Evolutionary conservation across 2,113 vertebrate genomes (phyloP).

Genomic region (Nannospalax galili): DNA sequence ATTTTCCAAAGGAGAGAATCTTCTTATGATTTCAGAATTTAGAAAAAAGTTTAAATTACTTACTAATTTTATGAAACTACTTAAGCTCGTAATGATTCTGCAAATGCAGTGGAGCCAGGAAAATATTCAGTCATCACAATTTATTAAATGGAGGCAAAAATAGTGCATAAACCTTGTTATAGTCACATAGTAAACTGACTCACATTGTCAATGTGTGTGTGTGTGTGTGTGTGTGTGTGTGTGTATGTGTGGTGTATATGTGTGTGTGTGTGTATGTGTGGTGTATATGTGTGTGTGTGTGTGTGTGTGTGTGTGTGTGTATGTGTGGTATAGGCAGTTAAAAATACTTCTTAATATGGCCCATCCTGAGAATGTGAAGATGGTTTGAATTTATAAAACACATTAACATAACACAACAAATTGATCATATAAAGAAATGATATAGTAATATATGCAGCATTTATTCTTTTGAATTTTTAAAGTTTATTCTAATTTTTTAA

Average conservation of each 20-base stretch:
- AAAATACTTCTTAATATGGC: neutral
- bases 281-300: no score
- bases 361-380: neutral
- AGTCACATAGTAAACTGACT: neutral
- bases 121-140: neutral
- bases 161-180: no score
- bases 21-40: neutral
- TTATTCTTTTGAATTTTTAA: conserved; percentile 28
- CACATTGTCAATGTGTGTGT: neutral
- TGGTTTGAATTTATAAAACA: neutral
- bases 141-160: neutral
- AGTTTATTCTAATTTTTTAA: no score
- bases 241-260: neutral
- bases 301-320: no score
- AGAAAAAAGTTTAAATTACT: neutral
- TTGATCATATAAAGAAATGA: neutral
- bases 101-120: neutral
- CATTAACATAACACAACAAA: neutral
- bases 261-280: no score
- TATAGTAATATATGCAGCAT: no score
- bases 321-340: no score
- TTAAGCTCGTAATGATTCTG: neutral
- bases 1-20: neutral
- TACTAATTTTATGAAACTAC: neutral
- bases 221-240: neutral